Evolutionary conservation across 2,113 vertebrate species (phyloP), one percentile per base, ranked within the genome.

Genomic region (Reinhardtius hippoglossoides): DNA sequence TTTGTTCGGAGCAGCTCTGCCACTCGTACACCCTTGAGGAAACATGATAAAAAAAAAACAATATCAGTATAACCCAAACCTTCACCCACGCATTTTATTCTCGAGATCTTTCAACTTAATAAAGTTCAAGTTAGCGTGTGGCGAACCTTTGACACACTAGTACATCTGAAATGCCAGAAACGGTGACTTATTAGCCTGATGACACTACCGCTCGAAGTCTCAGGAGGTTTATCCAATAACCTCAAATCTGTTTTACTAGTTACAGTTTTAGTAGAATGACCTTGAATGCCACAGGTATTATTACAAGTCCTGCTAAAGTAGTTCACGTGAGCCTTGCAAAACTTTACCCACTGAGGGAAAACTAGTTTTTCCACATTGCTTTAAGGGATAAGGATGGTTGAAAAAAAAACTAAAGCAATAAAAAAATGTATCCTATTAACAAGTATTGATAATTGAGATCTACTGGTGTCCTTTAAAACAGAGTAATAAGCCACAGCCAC

Each of bases 211-310:
- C 52, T 60, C n/a, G 13, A 23, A n/a, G 56, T 71, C 69, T 86
- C 44, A 54, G 69, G 66, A 82, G 64, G 69, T 74, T 81, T 83
- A 83, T 69, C 61, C 80, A 76, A 67, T 62, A 52, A 83, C 55
- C 27, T 76, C 5, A 23, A 57, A 67, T 86, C 76, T 86, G 74
- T 86, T 88, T 83, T 74, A 81, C 60, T 44, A 55, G 74, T 87
- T 83, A 78, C 50, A 81, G 37, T 65, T 86, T 78, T 52, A 76
- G 68, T 18, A 71, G 35, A 82, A 74, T 67, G 76, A 76, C 76
- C 75, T 61, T 80, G 65, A 76, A 73, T 76, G 56, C 63, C 67
- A 61, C 24, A 40, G 69, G 35, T 60, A 59, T 80, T 79, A 77
- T 52, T 80, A 67, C 18, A 12, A 9, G 54, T 78, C 69, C 71